phyloP scores from a whole-genome alignment of 2,113 vertebrate species.

The Calidris pugnax region DNA sequence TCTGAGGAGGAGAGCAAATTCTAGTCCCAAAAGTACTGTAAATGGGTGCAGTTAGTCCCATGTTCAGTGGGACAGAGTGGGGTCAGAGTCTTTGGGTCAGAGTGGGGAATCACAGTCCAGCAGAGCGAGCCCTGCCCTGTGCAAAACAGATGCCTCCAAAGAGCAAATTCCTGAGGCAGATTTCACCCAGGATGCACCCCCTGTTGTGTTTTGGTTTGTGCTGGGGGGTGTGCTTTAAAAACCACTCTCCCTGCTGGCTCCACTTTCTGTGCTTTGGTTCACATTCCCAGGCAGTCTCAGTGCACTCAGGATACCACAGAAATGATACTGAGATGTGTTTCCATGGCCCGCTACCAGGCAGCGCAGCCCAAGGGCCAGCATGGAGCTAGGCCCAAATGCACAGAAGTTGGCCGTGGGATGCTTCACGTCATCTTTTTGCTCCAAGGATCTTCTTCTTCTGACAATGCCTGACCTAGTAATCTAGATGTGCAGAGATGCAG shows the following conservation, averaged over 20 bases:
- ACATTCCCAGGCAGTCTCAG: background rate
- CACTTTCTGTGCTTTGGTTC: background rate
- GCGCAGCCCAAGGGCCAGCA: background rate
- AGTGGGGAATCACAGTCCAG: fast-evolving
- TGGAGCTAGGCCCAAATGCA: background rate
- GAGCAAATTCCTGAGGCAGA: background rate
- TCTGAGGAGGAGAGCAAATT: background rate
- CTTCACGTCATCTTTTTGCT: background rate
- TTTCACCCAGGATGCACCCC: background rate
- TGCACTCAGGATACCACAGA: background rate
- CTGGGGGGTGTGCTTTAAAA: background rate
- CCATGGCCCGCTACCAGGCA: background rate
- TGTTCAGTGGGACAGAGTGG: background rate
- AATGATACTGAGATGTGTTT: background rate
- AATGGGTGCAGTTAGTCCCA: background rate
- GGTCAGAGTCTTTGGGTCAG: background rate
- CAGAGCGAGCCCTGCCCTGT: background rate
- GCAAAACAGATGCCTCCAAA: background rate
- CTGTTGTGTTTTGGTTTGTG: background rate
- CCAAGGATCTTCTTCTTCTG: background rate
- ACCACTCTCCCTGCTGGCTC: background rate
- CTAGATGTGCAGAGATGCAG: background rate
- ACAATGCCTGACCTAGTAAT: background rate
- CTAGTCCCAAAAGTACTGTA: background rate
- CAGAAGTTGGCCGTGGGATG: fast-evolving